Evolutionary conservation across 2,113 vertebrate genomes (phyloP).

Genomic region (Sisor rabdophorus): DNA sequence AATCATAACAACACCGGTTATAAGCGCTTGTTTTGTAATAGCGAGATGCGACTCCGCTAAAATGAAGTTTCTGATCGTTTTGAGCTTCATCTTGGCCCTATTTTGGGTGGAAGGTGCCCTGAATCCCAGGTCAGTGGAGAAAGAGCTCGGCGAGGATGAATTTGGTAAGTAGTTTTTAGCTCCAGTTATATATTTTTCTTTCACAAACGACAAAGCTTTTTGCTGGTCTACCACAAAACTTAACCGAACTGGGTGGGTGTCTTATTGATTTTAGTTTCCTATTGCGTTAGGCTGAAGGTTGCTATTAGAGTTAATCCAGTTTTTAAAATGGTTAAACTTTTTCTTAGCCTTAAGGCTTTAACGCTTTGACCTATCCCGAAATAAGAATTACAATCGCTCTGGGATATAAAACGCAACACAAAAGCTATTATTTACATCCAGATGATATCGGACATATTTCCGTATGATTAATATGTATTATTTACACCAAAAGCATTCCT

Average conservation of each 20-base stretch:
- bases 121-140: conserved; percentile 40
- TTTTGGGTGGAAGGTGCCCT: conserved; percentile 54
- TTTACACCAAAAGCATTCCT: no score
- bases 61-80: conserved; percentile 35
- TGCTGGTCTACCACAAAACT: background rate
- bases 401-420: background rate
- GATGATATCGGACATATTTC: no score
- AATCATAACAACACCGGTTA: background rate
- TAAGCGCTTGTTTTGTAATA: background rate
- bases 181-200: background rate
- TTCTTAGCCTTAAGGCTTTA: background rate
- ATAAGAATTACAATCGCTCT: background rate
- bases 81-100: conserved; percentile 37
- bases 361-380: no score
- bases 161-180: conserved; percentile 55
- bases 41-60: conserved; percentile 18
- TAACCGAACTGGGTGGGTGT: background rate
- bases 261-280: background rate
- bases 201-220: no score
- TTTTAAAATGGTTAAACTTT: background rate
- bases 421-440: background rate
- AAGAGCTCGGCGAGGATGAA: conserved; percentile 43
- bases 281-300: background rate
- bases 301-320: background rate
- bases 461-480: no score